Evolutionary conservation across 2,113 vertebrate genomes (phyloP).

Genomic region (Myrmecophaga tridactyla): DNA sequence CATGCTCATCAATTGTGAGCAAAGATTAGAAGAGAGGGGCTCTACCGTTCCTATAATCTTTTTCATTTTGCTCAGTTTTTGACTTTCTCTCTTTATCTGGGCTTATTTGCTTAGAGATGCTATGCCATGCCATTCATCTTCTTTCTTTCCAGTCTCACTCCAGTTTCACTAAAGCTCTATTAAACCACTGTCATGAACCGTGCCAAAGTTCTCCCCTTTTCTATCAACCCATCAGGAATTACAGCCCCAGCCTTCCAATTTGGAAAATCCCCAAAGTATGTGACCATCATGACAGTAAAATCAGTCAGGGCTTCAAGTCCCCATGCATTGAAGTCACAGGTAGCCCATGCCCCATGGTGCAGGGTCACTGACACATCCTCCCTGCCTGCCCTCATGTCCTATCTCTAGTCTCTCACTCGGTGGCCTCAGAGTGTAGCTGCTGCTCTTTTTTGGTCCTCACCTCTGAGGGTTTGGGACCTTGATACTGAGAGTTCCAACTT

Average conservation of each 20-base stretch:
- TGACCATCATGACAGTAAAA: background rate
- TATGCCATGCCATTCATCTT: background rate
- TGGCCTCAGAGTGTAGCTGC: background rate
- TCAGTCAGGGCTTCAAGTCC: background rate
- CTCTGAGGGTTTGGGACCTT: background rate
- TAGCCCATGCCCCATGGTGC: background rate
- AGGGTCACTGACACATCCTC: background rate
- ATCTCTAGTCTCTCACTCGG: background rate
- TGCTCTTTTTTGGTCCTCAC: too few relatives aligned
- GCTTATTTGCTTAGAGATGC: background rate
- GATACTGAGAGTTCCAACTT: too few relatives aligned
- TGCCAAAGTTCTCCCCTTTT: background rate
- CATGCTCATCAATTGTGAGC: background rate
- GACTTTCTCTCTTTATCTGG: background rate
- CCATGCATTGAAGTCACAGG: rapidly evolving
- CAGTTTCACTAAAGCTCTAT: background rate
- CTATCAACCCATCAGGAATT: background rate
- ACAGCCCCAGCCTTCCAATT: background rate
- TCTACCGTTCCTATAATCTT: background rate
- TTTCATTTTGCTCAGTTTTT: background rate
- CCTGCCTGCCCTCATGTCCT: too few relatives aligned
- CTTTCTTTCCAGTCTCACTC: background rate
- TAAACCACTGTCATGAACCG: background rate
- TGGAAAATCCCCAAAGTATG: background rate
- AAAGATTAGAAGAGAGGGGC: background rate